Evolutionary conservation across 2,888 invertebrate species (phyloP).

Genomic region (Ophion costatus): DNA sequence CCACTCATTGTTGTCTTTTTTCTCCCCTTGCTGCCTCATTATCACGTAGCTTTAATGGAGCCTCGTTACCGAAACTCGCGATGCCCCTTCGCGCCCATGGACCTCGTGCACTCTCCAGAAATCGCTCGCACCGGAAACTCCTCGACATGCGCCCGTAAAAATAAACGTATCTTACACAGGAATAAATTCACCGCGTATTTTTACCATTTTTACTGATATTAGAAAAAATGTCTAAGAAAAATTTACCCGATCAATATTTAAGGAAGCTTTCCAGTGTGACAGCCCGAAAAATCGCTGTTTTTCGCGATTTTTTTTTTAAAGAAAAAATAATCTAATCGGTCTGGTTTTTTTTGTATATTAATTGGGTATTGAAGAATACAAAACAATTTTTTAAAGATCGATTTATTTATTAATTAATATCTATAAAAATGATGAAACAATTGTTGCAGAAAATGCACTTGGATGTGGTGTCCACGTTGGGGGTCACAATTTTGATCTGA

Average conservation of each 20-base stretch:
- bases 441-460: too few relatives aligned
- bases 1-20: slow-evolving; percentile 14
- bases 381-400: too few relatives aligned
- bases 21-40: slow-evolving; percentile 49
- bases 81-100: slow-evolving; percentile 20
- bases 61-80: slow-evolving; percentile 52
- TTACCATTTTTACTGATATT: not conserved
- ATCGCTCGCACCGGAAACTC: not conserved
- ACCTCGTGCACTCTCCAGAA: not conserved
- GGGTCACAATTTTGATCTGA: too few relatives aligned
- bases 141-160: not conserved
- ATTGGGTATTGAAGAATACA: too few relatives aligned
- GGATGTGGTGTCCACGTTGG: too few relatives aligned
- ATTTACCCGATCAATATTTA: not conserved
- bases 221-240: not conserved
- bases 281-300: too few relatives aligned
- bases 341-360: too few relatives aligned
- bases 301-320: too few relatives aligned
- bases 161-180: not conserved
- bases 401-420: too few relatives aligned
- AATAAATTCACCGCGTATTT: not conserved
- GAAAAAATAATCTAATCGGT: too few relatives aligned
- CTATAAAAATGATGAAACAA: too few relatives aligned
- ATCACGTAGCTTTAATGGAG: slow-evolving; percentile 54
- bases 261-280: too few relatives aligned